Conservation (phyloP, 2,113 vertebrate species). For the Smithornis capensis region DNA sequence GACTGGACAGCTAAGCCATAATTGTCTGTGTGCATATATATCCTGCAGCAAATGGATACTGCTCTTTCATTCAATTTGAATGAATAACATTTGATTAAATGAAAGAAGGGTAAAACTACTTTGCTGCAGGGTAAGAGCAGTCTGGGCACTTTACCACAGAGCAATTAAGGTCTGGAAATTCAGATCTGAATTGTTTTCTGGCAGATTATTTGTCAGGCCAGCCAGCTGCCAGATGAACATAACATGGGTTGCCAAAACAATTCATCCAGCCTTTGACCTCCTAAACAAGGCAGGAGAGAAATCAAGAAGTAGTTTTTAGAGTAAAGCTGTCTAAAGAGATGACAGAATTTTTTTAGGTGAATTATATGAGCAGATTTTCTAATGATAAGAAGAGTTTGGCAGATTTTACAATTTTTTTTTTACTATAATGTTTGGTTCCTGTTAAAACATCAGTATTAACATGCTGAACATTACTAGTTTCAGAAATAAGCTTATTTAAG, state of each 20-base stretch:
- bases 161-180: slow-evolving; percentile 16
- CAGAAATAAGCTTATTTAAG: neutral
- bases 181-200: neutral
- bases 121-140: slow-evolving; percentile 4
- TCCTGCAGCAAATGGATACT: slow-evolving; percentile 29
- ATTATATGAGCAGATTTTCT: neutral
- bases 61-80: slow-evolving; percentile 29
- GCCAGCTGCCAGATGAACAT: neutral
- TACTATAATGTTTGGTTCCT: neutral
- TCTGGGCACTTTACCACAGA: neutral
- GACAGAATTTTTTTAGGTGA: slow-evolving; percentile 39
- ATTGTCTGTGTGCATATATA: neutral
- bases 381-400: neutral
- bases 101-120: neutral
- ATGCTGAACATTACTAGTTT: neutral
- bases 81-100: slow-evolving; percentile 1
- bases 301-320: neutral
- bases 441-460: neutral
- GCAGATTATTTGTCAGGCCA: neutral
- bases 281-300: neutral
- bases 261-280: neutral
- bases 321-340: neutral
- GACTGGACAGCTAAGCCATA: neutral
- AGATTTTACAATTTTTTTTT: neutral
- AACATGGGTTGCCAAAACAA: neutral